These are phyloP conservation scores for Tauraco hartlaubi DNA, from an alignment of 2,797 vertebrate genomes.

Conservation along the genomic window DNA sequence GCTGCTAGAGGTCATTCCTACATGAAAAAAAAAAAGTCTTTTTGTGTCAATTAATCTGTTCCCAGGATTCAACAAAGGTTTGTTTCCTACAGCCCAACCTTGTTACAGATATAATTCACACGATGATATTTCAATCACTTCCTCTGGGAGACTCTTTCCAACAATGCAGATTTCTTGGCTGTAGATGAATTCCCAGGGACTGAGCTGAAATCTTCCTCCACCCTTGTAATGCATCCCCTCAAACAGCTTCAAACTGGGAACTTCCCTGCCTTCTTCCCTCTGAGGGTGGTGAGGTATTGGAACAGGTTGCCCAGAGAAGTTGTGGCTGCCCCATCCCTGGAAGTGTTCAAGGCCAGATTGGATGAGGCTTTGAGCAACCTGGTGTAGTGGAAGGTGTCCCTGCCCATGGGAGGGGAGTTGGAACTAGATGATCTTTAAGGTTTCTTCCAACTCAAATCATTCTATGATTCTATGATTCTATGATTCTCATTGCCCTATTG, in stretches of 20 bases:
- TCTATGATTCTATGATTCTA: no score
- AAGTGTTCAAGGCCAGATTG: no score
- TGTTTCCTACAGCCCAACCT: neutral
- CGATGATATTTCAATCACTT: conserved; percentile 60
- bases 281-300: no score
- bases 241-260: neutral
- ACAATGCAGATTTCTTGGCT: conserved; percentile 48
- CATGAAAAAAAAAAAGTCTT: neutral
- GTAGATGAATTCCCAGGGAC: conserved; percentile 50
- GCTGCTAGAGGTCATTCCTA: neutral
- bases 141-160: conserved; percentile 62
- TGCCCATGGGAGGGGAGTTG: no score
- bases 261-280: neutral
- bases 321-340: no score
- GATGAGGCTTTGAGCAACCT: no score
- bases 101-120: conserved; percentile 43
- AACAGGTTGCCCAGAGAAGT: no score
- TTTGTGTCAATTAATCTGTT: conserved; percentile 18
- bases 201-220: neutral
- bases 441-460: no score
- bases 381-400: no score
- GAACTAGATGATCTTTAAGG: no score
- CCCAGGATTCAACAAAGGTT: conserved; percentile 25
- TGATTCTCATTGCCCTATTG: neutral
- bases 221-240: neutral